phyloP scores from a whole-genome alignment of 1,140 invertebrate genomes.

The Scaptomyza montana region DNA sequence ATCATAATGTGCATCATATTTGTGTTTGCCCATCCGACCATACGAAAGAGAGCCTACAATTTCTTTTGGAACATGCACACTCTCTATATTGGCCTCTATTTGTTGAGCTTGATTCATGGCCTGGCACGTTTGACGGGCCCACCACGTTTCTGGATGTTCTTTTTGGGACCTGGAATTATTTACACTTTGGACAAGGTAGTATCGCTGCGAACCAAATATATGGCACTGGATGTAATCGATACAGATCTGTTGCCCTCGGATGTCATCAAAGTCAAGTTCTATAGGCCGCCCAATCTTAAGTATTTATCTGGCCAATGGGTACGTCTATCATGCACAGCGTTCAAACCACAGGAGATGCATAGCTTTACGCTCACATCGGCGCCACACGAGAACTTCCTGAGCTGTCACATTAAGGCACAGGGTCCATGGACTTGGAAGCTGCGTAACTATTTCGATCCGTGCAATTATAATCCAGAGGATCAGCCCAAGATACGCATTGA shows the following conservation, averaged over 20 bases:
- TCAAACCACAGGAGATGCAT: constrained; percentile 97
- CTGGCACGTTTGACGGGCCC: constrained; percentile 96
- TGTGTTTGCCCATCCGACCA: constrained; percentile 97
- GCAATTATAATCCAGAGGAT: constrained; percentile 94
- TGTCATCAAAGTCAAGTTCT: constrained; percentile 96
- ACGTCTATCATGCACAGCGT: constrained; percentile 95
- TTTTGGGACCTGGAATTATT: constrained; percentile 95
- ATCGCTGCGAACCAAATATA: constrained; percentile 95
- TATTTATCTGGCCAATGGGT: constrained; percentile 97
- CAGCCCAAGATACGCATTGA: constrained; percentile 96
- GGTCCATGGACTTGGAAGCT: constrained; percentile 99
- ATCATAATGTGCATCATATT: constrained; percentile 98
- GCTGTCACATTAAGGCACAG: constrained; percentile 98
- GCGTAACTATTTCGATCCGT: constrained; percentile 97
- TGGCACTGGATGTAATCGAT: constrained; percentile 97
- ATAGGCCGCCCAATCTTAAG: constrained; percentile 97
- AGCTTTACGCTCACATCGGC: constrained; percentile 99
- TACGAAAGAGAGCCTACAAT: constrained; percentile 96
- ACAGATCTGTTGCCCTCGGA: constrained; percentile 98
- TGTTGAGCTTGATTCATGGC: constrained; percentile 96
- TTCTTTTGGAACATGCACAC: constrained; percentile 99
- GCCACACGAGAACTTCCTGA: constrained; percentile 98
- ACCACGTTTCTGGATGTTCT: constrained; percentile 98
- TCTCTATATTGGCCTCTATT: constrained; percentile 95
- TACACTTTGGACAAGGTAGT: constrained; percentile 97